These are phyloP conservation scores for Megatriorchis doriae DNA, from an alignment of 2,113 vertebrate species.

Conservation along the genomic window DNA sequence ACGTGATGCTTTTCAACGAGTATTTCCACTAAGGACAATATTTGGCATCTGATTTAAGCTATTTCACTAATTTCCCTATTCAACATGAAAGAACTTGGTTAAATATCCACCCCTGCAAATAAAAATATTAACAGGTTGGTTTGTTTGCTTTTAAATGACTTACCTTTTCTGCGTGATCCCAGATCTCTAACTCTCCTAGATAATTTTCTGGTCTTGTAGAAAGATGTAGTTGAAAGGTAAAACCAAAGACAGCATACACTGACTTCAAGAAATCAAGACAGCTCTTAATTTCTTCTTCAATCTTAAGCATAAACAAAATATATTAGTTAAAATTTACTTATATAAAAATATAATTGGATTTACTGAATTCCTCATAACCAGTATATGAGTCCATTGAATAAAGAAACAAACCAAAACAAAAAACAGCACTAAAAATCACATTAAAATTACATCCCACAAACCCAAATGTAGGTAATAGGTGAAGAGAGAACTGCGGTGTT, in stretches of 20 bases:
- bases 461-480: not conserved
- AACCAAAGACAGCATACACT: slow-evolving; percentile 88
- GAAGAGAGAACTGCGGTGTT: not conserved
- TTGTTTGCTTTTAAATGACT: not conserved
- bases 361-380: not conserved
- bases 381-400: not conserved
- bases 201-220: slow-evolving; percentile 91
- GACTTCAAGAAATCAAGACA: slow-evolving; percentile 90
- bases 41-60: not conserved
- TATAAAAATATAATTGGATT: not conserved
- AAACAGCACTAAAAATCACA: not conserved
- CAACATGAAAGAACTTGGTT: not conserved
- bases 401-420: not conserved
- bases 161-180: slow-evolving; percentile 93
- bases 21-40: not conserved
- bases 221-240: slow-evolving; percentile 90
- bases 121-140: not conserved
- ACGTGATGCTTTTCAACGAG: not conserved
- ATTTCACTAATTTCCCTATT: not conserved
- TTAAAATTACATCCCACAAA: not conserved
- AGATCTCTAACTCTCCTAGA: slow-evolving; percentile 84
- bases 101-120: not conserved
- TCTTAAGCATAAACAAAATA: slow-evolving; percentile 72
- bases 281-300: slow-evolving; percentile 88
- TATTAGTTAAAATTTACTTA: not conserved